Conservation (phyloP, 2,888 invertebrate genomes). For the Lagria hirta region DNA sequence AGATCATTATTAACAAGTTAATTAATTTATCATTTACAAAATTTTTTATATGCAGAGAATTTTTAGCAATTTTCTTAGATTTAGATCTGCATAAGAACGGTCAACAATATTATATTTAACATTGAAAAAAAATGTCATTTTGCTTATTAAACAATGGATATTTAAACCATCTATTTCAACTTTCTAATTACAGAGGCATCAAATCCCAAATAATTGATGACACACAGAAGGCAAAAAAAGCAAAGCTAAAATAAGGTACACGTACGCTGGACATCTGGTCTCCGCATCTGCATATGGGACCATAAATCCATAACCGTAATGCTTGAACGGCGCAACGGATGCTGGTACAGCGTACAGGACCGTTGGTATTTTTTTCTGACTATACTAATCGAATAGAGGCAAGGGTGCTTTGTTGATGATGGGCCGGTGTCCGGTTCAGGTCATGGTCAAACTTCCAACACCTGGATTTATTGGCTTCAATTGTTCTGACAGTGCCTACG, state of each 20-base stretch:
- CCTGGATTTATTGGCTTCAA: constrained; percentile 27
- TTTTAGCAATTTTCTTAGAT: too few species aligned
- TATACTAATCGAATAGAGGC: constrained; percentile 9
- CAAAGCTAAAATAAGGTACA: constrained; percentile 18
- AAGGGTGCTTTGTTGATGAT: constrained; percentile 18
- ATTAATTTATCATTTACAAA: too few species aligned
- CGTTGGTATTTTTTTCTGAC: constrained; percentile 21
- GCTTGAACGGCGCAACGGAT: constrained; percentile 18
- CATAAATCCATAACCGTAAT: constrained; percentile 29
- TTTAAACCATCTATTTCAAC: too few species aligned
- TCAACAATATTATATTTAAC: too few species aligned
- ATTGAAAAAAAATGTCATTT: too few species aligned
- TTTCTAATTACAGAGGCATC: constrained; percentile 15
- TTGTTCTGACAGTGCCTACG: too few species aligned
- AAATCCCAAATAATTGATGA: constrained; percentile 17
- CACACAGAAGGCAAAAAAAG: constrained; percentile 6
- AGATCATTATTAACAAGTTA: too few species aligned
- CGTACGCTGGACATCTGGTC: constrained; percentile 28
- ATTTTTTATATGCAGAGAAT: too few species aligned
- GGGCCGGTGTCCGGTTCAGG: constrained; percentile 25
- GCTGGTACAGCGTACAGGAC: constrained; percentile 13
- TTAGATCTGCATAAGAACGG: too few species aligned
- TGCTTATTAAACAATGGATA: too few species aligned
- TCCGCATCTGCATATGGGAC: constrained; percentile 26
- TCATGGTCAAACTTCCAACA: constrained; percentile 24